Base-by-base conservation (phyloP, 2,888 invertebrate genomes). In the Idaea aversata region DNA sequence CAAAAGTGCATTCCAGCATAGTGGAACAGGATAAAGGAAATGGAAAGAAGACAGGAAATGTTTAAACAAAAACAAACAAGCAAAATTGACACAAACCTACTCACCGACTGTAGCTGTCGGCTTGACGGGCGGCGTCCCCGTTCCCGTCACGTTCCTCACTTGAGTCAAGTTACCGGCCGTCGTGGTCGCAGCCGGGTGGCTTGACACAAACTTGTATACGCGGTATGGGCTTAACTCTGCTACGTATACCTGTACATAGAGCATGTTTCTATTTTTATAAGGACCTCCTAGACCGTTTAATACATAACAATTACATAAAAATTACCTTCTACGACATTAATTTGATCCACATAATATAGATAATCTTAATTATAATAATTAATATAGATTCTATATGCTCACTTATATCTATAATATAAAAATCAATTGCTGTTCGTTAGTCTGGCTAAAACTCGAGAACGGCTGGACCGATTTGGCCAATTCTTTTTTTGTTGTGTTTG, bases 181-280 rank as follows among this genome's bases (percentile, higher is more conserved):
- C 62, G 76, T 79, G 68, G 82, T 84, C 57, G 70, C 73, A 15
- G 84, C 67, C 0, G 72, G 0, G 78, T 80, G 66, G 87, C 88
- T 0, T 47, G 47, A 47, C 47, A 79, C 75, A 64, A 91, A 89
- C 76, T 86, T 88, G 88, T 95, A 95, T 60, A 96, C 94, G 68
- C 91, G 78, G 77, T 93, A 94, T 0, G 95, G 95, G 78, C 94
- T 92, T 25, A 98, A 90, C 83, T 98, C 97, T 0, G 96, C 97
- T 0, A 98, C 96, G 83, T 96, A 98, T 7, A 97, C 85, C 73
- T 74, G 64, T 0, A 47, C 13, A 38, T n/a, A n/a, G n/a, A n/a
- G n/a, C n/a, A n/a, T n/a, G n/a, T n/a, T n/a, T n/a, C n/a, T n/a
- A n/a, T n/a, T n/a, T n/a, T n/a, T n/a, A n/a, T n/a, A n/a, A n/a